Evolutionary conservation across 37 sponge, comb jelly and placozoan genomes (phyloP), one percentile per base, ranked within the genome.

Genomic region (Chondrilla cf. caribensis): DNA sequence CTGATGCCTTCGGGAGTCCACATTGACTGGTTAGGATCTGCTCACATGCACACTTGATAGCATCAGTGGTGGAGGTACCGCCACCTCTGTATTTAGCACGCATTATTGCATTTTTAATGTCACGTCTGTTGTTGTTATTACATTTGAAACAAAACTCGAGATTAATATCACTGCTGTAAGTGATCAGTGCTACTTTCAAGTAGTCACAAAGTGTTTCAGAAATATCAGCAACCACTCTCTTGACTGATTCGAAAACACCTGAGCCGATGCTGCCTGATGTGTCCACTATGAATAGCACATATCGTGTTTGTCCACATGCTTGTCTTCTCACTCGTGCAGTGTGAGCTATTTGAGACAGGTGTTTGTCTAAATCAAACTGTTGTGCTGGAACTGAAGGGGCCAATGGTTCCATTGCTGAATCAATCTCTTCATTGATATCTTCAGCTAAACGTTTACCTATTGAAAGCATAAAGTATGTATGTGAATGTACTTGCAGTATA

Each of bases 121-220:
- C 73, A 18, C 4, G 5, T 44, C 84, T 55, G n/a, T 40, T 58
- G 18, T n/a, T 38, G 38, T 37, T 0, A n/a, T n/a, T n/a, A 29
- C 84, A 83, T 39, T 83, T 65, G 8, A 83, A 83, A 58, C 84
- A 83, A 31, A 83, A 83, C 37, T 83, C 84, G 8, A 83, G 66
- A 24, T 72, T 70, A 38, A 71, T 58, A 19, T 83, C 58, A 31
- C n/a, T 15, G 71, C 39, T 57, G 44, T 41, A 83, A 28, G 84
- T 83, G 14, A 83, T 72, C 75, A 83, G 32, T 25, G 84, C 84
- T 17, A 83, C 44, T 35, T 57, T 41, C 9, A 73, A 21, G 32
- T 51, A 54, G 40, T 38, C 43, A 65, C 84, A 83, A 19, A 83
- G 42, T 19, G 33, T 15, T 14, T 22, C 36, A 51, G 62, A 68